phyloP scores from a whole-genome alignment of 2,113 vertebrate genomes.

The Casuarius casuarius region DNA sequence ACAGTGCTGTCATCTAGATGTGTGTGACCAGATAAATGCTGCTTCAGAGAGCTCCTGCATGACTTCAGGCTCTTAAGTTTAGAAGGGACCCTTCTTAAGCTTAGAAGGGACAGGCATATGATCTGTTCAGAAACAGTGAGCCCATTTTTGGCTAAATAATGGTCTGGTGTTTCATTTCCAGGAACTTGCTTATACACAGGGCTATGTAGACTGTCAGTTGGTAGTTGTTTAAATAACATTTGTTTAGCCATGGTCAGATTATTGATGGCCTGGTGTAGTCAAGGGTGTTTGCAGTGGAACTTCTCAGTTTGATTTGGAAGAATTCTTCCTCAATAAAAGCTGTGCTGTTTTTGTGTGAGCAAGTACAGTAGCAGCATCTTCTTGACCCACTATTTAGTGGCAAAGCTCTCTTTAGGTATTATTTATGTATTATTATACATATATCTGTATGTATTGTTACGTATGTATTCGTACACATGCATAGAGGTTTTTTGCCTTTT shows the following conservation, averaged over 20 bases:
- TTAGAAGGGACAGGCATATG: neutral
- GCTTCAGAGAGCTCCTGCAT: neutral
- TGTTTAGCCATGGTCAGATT: neutral
- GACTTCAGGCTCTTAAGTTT: constrained; percentile 7
- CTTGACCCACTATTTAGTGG: neutral
- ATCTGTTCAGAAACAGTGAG: neutral
- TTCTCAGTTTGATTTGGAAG: neutral
- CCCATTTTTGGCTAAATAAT: constrained; percentile 1
- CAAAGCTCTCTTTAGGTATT: neutral
- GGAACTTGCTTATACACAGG: neutral
- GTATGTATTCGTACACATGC: neutral
- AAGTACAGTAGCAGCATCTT: neutral
- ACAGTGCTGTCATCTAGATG: constrained; percentile 29
- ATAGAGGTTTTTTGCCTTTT: neutral
- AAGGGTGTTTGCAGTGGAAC: neutral
- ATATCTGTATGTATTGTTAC: neutral
- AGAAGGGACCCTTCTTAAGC: constrained; percentile 15
- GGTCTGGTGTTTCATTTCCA: constrained; percentile 30
- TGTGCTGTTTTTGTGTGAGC: neutral
- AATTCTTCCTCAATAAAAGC: neutral
- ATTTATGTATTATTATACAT: neutral
- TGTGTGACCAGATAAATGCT: constrained; percentile 29
- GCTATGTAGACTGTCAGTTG: neutral
- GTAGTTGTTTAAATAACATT: neutral
- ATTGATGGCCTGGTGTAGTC: neutral